These are phyloP conservation scores for Agapetus fuscipes DNA, from an alignment of 2,888 invertebrate genomes.

Conservation along the genomic window DNA sequence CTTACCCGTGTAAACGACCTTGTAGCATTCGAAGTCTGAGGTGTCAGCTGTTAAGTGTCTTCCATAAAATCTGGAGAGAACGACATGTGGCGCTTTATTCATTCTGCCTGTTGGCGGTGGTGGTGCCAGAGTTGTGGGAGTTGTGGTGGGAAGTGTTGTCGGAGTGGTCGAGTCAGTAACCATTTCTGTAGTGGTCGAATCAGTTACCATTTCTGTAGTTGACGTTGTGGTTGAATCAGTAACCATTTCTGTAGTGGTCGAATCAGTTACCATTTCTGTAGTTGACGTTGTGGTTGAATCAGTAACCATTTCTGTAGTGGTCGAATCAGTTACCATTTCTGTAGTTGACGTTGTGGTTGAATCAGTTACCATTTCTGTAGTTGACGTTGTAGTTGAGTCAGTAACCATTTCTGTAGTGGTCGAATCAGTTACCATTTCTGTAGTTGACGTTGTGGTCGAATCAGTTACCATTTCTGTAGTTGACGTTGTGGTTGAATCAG, in stretches of 20 bases:
- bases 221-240: neutral
- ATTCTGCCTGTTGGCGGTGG: too few relatives aligned
- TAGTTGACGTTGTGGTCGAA: neutral
- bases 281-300: neutral
- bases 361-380: neutral
- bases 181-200: neutral
- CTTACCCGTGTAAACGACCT: slow-evolving; percentile 18
- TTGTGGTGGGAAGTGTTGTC: neutral
- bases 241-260: neutral
- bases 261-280: neutral
- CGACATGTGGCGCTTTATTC: neutral
- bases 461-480: neutral
- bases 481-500: neutral
- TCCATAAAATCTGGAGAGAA: neutral
- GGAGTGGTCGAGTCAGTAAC: neutral
- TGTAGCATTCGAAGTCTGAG: slow-evolving; percentile 11
- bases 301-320: neutral
- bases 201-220: neutral
- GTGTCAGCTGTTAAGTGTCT: neutral
- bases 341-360: neutral
- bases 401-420: neutral
- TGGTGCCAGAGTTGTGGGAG: neutral
- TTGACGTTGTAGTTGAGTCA: neutral
- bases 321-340: neutral
- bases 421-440: neutral